Percentiles rank a stretch among this genome's conserved stretches.
Evolutionary conservation across 2,888 invertebrate species (phyloP).

Genomic region (Rhagonycha fulva): DNA sequence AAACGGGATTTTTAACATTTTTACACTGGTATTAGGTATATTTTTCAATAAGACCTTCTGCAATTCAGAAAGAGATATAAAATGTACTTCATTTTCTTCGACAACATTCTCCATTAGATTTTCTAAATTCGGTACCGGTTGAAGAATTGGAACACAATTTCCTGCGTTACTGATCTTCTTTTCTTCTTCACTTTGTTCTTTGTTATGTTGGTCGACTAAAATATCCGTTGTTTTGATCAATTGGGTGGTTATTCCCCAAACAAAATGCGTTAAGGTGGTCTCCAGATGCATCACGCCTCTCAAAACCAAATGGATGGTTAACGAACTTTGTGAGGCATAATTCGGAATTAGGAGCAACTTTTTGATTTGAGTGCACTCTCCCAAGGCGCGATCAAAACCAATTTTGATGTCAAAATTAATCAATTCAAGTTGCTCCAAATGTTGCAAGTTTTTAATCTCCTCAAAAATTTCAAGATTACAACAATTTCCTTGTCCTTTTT

Average conservation of each 20-base stretch:
- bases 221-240: conserved; percentile 80
- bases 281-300: conserved; percentile 60
- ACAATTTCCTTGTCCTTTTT: conserved; percentile 73
- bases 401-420: conserved; percentile 82
- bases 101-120: conserved; percentile 69
- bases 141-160: conserved; percentile 77
- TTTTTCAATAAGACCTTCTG: conserved; percentile 73
- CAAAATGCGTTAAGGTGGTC: conserved; percentile 72
- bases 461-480: conserved; percentile 68
- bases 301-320: conserved; percentile 76
- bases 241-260: conserved; percentile 84
- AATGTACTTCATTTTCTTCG: neutral
- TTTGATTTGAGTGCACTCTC: conserved; percentile 73
- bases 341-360: conserved; percentile 80
- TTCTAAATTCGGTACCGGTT: conserved; percentile 71
- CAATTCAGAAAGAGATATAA: conserved; percentile 66
- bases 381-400: conserved; percentile 77
- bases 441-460: conserved; percentile 66
- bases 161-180: conserved; percentile 56
- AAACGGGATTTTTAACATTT: conserved; percentile 80
- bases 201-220: conserved; percentile 77
- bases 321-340: conserved; percentile 83
- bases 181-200: conserved; percentile 49
- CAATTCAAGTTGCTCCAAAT: conserved; percentile 73
- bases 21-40: conserved; percentile 75